A percentile compares a stretch with the other conserved stretches of the same genome.
Evolutionary conservation across 2,797 vertebrate genomes (phyloP).

Genomic region (Pyrrhura leucotis): DNA sequence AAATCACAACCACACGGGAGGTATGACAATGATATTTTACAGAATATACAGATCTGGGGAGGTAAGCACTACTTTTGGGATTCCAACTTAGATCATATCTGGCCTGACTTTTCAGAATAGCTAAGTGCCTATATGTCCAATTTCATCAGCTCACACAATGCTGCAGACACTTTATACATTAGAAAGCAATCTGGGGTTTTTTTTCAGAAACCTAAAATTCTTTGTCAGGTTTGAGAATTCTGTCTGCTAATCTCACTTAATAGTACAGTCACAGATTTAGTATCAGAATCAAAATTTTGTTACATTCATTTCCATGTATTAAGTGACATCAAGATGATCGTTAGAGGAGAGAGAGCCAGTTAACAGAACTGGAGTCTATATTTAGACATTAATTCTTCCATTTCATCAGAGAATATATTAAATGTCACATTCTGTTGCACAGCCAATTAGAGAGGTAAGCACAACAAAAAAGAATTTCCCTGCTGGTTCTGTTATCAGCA

Average conservation of each 20-base stretch:
- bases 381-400: constrained; percentile 40
- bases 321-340: neutral
- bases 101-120: neutral
- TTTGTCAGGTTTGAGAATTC: neutral
- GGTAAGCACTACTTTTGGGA: neutral
- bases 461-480: constrained; percentile 37
- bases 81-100: constrained; percentile 4
- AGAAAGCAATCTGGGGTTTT: neutral
- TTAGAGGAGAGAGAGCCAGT: neutral
- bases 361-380: constrained; percentile 28
- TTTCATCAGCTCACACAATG: neutral
- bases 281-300: neutral
- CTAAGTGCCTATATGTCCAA: neutral
- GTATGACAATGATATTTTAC: neutral
- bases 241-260: neutral
- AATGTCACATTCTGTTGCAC: constrained; percentile 65
- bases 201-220: neutral
- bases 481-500: constrained; percentile 58
- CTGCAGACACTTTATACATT: neutral
- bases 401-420: constrained; percentile 42
- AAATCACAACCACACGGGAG: neutral
- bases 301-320: neutral
- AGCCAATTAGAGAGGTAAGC: constrained; percentile 49
- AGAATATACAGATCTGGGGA: neutral
- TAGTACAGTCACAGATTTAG: neutral